Evolutionary conservation across 2,888 invertebrate species (phyloP).

Genomic region (Stenodema calcarata): DNA sequence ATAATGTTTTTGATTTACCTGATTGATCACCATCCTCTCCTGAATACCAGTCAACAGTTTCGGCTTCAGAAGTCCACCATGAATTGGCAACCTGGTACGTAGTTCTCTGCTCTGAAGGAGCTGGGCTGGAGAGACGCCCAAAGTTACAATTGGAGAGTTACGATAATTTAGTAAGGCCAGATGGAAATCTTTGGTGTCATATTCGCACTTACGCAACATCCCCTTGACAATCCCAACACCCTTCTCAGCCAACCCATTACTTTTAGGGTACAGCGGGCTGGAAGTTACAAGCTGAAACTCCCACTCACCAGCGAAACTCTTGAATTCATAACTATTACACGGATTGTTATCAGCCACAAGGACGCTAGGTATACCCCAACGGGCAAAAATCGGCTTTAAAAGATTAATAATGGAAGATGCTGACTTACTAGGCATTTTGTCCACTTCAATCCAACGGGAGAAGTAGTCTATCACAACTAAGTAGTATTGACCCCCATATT

Average conservation of each 20-base stretch:
- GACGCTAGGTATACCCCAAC: not conserved
- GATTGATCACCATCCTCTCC: not conserved
- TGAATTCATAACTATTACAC: not conserved
- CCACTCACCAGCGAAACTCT: not conserved
- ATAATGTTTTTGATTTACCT: not conserved
- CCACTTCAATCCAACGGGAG: slow-evolving; percentile 12
- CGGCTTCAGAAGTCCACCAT: not conserved
- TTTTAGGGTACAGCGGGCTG: slow-evolving; percentile 1
- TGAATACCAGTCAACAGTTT: not conserved
- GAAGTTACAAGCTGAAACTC: not conserved
- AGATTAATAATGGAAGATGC: not conserved
- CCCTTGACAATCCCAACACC: not conserved
- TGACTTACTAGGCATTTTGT: not conserved
- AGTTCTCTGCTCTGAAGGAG: not conserved
- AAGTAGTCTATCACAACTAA: not conserved
- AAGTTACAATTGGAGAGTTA: not conserved
- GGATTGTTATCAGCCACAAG: not conserved
- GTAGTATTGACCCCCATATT: not conserved
- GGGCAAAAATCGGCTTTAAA: slow-evolving; percentile 2
- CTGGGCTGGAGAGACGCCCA: not conserved
- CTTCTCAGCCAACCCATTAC: slow-evolving; percentile 9
- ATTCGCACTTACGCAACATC: not conserved
- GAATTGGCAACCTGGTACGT: not conserved
- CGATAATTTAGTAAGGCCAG: not conserved
- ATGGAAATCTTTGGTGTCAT: not conserved